phyloP scores from a whole-genome alignment of 2,113 vertebrate genomes.

The Hippopotamus amphibius region DNA sequence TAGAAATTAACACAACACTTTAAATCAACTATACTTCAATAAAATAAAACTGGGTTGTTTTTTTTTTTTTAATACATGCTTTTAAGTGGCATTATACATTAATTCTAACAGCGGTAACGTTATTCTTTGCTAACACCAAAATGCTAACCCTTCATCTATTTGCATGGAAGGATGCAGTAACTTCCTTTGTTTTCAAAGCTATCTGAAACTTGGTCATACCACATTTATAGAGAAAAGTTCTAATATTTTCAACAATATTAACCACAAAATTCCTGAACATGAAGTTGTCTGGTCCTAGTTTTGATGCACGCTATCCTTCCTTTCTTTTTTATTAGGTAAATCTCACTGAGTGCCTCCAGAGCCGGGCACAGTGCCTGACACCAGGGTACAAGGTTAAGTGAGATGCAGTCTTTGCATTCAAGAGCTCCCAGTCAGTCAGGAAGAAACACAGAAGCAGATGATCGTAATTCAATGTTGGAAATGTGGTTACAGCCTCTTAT shows the following conservation, averaged over 20 bases:
- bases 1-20: neutral
- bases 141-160: neutral
- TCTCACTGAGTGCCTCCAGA: neutral
- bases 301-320: neutral
- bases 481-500: neutral
- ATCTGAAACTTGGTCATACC: neutral
- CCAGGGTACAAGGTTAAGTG: no score
- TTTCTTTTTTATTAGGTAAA: neutral
- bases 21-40: neutral
- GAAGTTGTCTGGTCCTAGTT: neutral
- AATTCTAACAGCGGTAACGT: neutral
- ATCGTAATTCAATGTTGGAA: neutral
- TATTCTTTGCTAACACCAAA: slow-evolving; percentile 22
- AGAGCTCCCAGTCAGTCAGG: neutral
- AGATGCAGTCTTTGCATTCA: neutral
- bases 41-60: neutral
- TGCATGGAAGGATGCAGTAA: neutral
- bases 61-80: neutral
- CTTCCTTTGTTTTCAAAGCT: slow-evolving; percentile 48
- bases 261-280: neutral
- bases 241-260: neutral
- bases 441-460: neutral
- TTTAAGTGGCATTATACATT: neutral
- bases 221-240: neutral
- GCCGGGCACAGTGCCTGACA: neutral